Evolutionary conservation across 2,888 invertebrate genomes (phyloP).

Genomic region (Deilephila porcellus): DNA sequence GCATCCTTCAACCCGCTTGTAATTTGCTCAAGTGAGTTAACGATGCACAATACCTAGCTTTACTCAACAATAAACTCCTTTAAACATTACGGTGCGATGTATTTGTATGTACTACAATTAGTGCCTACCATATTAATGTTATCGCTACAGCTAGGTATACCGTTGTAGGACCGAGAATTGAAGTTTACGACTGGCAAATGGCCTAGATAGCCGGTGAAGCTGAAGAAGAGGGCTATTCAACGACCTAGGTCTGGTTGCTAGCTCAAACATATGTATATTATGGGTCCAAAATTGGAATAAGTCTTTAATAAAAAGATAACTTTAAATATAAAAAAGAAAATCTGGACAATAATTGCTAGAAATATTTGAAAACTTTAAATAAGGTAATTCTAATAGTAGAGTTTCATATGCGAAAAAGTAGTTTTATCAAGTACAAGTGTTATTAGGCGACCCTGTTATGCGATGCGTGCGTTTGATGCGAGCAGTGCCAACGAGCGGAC

Average conservation of each 20-base stretch:
- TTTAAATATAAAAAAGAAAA: too few species aligned
- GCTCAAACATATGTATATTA: too few species aligned
- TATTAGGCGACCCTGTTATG: not conserved
- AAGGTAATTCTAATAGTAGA: not conserved
- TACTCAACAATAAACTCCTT: not conserved
- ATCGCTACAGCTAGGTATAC: not conserved
- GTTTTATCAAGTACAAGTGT: not conserved
- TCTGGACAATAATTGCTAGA: too few species aligned
- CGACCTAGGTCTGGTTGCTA: too few species aligned
- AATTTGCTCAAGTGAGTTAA: slow-evolving; percentile 2
- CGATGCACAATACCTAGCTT: not conserved
- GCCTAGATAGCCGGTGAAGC: too few species aligned
- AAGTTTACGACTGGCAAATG: too few species aligned
- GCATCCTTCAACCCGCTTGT: not conserved
- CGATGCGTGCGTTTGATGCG: not conserved
- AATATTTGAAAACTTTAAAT: too few species aligned
- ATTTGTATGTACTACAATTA: not conserved
- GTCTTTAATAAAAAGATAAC: too few species aligned
- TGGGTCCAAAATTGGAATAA: too few species aligned
- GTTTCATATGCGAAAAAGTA: not conserved
- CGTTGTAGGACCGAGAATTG: not conserved
- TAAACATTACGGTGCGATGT: not conserved
- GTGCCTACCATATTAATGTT: not conserved
- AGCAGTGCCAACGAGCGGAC: not conserved
- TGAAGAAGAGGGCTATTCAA: too few species aligned